Base-by-base conservation (phyloP, 2,888 invertebrate genomes). In the Drosophila maculinotata region DNA sequence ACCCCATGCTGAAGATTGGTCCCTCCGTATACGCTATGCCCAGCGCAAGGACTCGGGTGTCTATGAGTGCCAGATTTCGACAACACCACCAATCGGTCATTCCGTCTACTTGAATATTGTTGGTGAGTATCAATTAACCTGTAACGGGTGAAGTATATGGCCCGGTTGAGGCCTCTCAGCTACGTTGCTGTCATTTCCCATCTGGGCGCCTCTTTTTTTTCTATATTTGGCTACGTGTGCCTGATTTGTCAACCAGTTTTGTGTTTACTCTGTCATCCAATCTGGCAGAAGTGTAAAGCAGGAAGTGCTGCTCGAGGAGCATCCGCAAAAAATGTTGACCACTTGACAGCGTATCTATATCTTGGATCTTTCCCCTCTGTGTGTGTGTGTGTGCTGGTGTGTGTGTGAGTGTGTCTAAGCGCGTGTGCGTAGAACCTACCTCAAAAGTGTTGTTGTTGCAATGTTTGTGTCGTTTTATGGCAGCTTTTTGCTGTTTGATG, bases 11-110 rank as follows among this genome's bases (percentile, higher is more conserved):
- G 97, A 97, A 91, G 96, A 97, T 91, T 97, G 97, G 97, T 95
- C 96, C 48, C 92, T 97, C 60, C 94, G 95, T 88, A 95, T 95
- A 90, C 93, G 94, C 66, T 95, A 95, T 90, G 94, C 95, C 6
- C 95, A 95, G 90, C 93, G 93, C 66, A 94, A 94, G 87, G 96
- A 96, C 90, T 94, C 95, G 1, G 96, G 96, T 33, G 94, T 96
- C 86, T 97, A 97, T 92, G 97, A 97, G 93, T 97, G 97, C 91
- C 97, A 97, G 93, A 96, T 97, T 90, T 96, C 96, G 79, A 97
- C 97, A 49, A 97, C 97, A 69, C 97, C 97, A 48, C 97, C 97
- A 60, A 95, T 96, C 47, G 96, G 97, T 36, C 96, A 96, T 91
- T 95, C 95, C 20, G 95, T 97, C 57, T 95, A 94, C 90, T 93